Conservation (phyloP, 2,113 vertebrate species). For the Daphoenositta chrysoptera region DNA sequence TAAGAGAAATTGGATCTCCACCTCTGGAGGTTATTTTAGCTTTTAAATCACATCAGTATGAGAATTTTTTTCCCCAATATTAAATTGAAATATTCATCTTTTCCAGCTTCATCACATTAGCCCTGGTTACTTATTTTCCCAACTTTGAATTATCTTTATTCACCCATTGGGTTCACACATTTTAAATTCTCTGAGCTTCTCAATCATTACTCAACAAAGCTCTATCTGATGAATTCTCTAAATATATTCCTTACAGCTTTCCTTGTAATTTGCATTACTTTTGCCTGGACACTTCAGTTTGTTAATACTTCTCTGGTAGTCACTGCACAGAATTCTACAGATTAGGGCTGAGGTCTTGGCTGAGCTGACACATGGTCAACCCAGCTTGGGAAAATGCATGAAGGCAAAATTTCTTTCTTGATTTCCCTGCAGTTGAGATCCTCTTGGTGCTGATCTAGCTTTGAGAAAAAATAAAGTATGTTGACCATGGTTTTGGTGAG, state of each 20-base stretch:
- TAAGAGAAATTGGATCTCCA: background rate
- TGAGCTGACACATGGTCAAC: background rate
- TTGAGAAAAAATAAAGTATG: background rate
- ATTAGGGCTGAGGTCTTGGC: background rate
- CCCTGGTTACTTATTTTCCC: background rate
- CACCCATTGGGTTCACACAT: background rate
- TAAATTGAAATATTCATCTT: background rate
- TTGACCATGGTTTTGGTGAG: background rate
- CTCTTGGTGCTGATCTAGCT: background rate
- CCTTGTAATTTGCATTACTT: background rate
- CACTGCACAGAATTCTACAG: background rate
- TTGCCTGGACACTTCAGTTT: background rate
- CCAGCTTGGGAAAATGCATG: background rate
- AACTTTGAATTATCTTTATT: background rate
- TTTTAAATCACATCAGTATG: background rate
- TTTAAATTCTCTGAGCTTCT: background rate
- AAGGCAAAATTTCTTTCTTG: background rate
- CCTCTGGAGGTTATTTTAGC: background rate
- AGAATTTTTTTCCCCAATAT: background rate
- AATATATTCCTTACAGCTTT: background rate
- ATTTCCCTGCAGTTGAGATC: background rate
- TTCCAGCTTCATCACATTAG: background rate
- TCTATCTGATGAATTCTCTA: background rate
- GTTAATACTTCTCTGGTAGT: background rate
- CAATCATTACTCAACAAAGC: constrained; percentile 20